phyloP scores from a whole-genome alignment of 2,888 invertebrate species.

The Rutpela maculata region DNA sequence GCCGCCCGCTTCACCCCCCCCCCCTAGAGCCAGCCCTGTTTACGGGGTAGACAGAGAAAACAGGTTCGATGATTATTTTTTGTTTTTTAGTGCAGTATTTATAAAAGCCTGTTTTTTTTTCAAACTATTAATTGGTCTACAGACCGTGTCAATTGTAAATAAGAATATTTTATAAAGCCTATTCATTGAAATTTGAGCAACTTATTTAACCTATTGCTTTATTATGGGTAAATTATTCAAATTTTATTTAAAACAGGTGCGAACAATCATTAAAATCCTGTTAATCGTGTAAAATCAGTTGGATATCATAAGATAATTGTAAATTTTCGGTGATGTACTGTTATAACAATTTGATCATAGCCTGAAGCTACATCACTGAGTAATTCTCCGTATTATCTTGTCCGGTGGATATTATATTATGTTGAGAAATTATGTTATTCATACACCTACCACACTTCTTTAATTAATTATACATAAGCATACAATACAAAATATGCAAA shows the following conservation, averaged over 20 bases:
- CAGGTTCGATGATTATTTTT: too few species aligned
- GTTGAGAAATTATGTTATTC: not conserved
- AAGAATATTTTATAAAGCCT: not conserved
- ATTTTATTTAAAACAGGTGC: conserved; percentile 4
- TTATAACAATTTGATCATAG: not conserved
- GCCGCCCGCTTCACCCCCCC: too few species aligned
- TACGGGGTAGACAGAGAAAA: too few species aligned
- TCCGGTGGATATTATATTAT: not conserved
- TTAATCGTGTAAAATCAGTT: not conserved
- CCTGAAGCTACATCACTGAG: not conserved
- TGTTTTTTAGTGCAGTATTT: too few species aligned
- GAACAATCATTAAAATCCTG: not conserved
- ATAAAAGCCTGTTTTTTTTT: too few species aligned
- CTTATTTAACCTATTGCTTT: not conserved
- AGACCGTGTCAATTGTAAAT: too few species aligned
- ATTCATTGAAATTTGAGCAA: not conserved
- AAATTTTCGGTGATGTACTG: not conserved
- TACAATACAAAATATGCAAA: not conserved
- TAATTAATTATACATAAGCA: conserved; percentile 1
- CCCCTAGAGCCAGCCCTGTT: too few species aligned
- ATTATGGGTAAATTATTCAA: conserved; percentile 19
- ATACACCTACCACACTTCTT: not conserved
- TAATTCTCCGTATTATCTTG: not conserved
- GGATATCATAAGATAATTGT: not conserved
- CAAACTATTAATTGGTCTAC: too few species aligned